phyloP scores from a whole-genome alignment of 2,113 vertebrate species.

The Ceyx melanurus region DNA sequence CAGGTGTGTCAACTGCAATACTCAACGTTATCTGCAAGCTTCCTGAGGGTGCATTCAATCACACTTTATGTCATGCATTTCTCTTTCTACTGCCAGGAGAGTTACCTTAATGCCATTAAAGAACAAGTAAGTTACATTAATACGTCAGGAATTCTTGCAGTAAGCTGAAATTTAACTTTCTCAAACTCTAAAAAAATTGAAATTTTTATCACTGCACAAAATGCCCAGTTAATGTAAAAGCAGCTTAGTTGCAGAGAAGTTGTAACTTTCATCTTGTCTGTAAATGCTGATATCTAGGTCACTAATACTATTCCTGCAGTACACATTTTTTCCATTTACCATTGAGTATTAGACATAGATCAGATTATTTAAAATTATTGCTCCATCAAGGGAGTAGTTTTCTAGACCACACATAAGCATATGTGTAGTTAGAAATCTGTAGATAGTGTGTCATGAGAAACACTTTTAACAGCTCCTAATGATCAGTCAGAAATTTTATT shows the following conservation, averaged over 20 bases:
- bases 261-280: not conserved
- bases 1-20: not conserved
- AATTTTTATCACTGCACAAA: not conserved
- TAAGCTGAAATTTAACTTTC: not conserved
- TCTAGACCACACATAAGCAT: not conserved
- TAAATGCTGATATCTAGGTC: not conserved
- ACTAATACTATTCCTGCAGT: not conserved
- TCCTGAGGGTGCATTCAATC: not conserved
- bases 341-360: not conserved
- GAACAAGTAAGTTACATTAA: not conserved
- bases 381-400: not conserved
- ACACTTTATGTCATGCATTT: not conserved
- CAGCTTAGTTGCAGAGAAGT: not conserved
- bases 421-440: not conserved
- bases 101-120: not conserved
- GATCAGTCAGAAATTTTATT: not conserved
- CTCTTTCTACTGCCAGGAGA: not conserved
- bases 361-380: not conserved
- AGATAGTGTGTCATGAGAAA: not conserved
- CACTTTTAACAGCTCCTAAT: not conserved
- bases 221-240: not conserved
- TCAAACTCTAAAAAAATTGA: not conserved
- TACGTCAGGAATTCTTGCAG: not conserved
- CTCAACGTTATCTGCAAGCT: not conserved
- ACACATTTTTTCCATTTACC: not conserved